Conservation (phyloP, 30 jellyfish, hydroid and myxozoan species). For the Aurelia aurita region DNA sequence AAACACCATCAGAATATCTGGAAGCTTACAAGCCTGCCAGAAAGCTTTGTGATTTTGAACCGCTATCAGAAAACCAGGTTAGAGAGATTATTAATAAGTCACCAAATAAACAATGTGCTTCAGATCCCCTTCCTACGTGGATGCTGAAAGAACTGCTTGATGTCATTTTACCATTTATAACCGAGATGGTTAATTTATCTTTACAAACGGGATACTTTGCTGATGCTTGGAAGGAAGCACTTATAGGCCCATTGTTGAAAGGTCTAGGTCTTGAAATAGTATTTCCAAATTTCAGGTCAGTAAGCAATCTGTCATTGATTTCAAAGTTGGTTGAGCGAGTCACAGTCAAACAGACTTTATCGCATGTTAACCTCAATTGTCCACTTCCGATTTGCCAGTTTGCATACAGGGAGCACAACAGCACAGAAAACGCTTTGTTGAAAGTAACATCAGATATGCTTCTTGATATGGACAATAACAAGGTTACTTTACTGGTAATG, state of each 20-base stretch:
- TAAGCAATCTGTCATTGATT: not conserved
- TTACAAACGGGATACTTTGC: not conserved
- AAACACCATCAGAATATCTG: too few relatives aligned
- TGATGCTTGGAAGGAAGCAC: not conserved
- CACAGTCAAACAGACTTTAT: not conserved
- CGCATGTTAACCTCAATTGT: not conserved
- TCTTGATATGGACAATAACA: not conserved
- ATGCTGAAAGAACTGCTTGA: not conserved
- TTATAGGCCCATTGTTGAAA: not conserved
- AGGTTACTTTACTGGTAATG: too few relatives aligned
- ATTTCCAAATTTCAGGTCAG: not conserved
- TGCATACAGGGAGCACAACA: not conserved
- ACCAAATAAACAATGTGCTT: not conserved
- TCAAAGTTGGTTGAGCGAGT: not conserved
- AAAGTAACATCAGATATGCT: not conserved
- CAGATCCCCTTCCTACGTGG: not conserved
- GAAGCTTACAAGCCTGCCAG: not conserved
- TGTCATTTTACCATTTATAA: not conserved
- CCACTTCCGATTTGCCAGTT: not conserved
- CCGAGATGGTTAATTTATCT: not conserved
- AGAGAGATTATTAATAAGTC: not conserved
- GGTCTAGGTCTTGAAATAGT: not conserved
- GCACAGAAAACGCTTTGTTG: not conserved
- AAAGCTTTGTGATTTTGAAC: not conserved
- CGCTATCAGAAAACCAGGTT: not conserved